These are phyloP conservation scores for Tragopan temminckii DNA, from an alignment of 2,797 vertebrate genomes.

Conservation along the genomic window DNA sequence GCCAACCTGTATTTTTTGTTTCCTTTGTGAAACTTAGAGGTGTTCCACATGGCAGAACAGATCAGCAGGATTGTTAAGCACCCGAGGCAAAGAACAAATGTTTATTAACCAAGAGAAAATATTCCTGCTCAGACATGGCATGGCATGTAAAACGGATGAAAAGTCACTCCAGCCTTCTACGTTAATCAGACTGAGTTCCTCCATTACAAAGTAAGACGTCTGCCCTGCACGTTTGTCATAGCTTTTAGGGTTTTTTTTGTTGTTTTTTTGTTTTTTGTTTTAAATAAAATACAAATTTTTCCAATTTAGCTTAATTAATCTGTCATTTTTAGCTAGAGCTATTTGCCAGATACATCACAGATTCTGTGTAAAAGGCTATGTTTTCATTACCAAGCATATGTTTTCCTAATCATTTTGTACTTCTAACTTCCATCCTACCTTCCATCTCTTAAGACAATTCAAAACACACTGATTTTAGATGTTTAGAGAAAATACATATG, in stretches of 20 bases:
- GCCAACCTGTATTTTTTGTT: neutral
- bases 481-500: neutral
- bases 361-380: neutral
- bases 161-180: constrained; percentile 7
- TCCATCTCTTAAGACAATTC: neutral
- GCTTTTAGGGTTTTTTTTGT: neutral
- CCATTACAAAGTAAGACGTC: neutral
- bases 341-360: neutral
- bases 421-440: neutral
- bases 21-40: constrained; percentile 27
- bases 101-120: constrained; percentile 58
- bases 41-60: constrained; percentile 9
- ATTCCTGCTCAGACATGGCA: constrained; percentile 55
- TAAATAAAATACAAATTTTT: neutral
- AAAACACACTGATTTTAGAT: neutral
- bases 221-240: neutral
- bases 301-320: neutral
- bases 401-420: neutral
- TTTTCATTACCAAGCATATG: neutral
- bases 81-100: constrained; percentile 58
- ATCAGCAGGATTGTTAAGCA: constrained; percentile 53
- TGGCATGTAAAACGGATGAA: constrained; percentile 25
- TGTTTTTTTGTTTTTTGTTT: too few relatives aligned
- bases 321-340: neutral
- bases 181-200: neutral